Base-by-base conservation (phyloP, 37 sponge, comb jelly and placozoan species). In the Spongilla lacustris region DNA sequence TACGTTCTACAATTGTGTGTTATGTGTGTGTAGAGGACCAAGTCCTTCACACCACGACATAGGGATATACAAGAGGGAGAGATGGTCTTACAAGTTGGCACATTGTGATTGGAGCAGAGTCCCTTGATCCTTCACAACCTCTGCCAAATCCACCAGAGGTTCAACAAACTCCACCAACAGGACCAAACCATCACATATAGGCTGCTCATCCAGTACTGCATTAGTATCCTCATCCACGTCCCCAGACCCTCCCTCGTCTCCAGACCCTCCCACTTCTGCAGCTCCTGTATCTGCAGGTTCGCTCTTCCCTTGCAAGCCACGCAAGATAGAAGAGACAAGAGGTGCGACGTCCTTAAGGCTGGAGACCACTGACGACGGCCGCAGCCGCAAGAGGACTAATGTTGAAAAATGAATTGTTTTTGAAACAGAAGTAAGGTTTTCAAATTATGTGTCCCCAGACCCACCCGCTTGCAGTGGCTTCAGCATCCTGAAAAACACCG, bases 381-480 rank as follows among this genome's bases (percentile, higher is more conserved):
- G 58, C 19, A 58, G 19, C 58, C 11, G 14, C 21, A 58, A 1
- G 21, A 14, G 14, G 58, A 58, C 58, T 58, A 17, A 58, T 13
- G n/a, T n/a, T n/a, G n/a, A n/a, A n/a, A n/a, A n/a, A n/a, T n/a
- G n/a, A n/a, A n/a, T n/a, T n/a, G n/a, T n/a, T n/a, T n/a, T n/a
- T n/a, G n/a, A n/a, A n/a, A n/a, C n/a, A n/a, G n/a, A n/a, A n/a
- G n/a, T n/a, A n/a, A n/a, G n/a, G n/a, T n/a, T n/a, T n/a, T n/a
- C n/a, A n/a, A 41, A 41, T 6, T 6, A 9, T 3, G 41, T 2
- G 24, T 69, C 36, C 22, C 73, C n/a, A 31, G 33, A 6, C 84
- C 35, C 1, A 88, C 88, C 88, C 77, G 35, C 46, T 29, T 48
- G 70, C 9, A 88, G 77, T 76, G 88, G 83, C 8, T 50, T n/a